A percentile compares a stretch with the other conserved stretches of the same genome.
phyloP scores from a whole-genome alignment of 2,797 vertebrate genomes.

The Cryptoblepharus egeriae region DNA sequence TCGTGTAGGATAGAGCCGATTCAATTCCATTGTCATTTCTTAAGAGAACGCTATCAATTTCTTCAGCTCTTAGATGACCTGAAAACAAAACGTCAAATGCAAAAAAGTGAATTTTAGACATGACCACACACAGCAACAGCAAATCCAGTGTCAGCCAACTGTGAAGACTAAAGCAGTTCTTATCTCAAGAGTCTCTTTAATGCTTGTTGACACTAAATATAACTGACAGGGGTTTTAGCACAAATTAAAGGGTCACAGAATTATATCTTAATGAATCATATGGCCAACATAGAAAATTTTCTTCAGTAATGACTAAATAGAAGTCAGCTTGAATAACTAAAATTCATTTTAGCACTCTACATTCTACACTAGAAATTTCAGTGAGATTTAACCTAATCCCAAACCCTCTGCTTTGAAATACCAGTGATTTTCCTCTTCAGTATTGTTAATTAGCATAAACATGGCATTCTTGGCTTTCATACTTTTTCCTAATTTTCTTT shows the following conservation, averaged over 20 bases:
- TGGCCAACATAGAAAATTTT: constrained; percentile 51
- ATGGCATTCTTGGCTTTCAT: background rate
- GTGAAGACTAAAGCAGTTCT: constrained; percentile 70
- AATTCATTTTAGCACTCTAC: background rate
- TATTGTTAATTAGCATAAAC: constrained; percentile 29
- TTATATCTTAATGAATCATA: constrained; percentile 60
- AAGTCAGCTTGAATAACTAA: background rate
- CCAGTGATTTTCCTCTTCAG: accelerated
- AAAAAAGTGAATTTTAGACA: constrained; percentile 62
- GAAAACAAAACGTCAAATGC: constrained; percentile 66
- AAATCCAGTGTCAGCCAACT: constrained; percentile 65
- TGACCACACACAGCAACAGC: constrained; percentile 63
- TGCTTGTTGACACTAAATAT: constrained; percentile 75
- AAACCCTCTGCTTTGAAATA: constrained; percentile 33
- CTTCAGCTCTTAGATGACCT: constrained; percentile 86
- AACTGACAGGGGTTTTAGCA: constrained; percentile 75
- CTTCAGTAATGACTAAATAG: constrained; percentile 41
- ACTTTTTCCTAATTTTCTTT: too few species aligned
- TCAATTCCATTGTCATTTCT: constrained; percentile 90
- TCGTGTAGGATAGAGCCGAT: constrained; percentile 92
- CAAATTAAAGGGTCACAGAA: constrained; percentile 66
- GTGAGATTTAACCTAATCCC: background rate
- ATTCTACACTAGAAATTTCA: background rate
- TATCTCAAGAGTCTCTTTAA: constrained; percentile 78
- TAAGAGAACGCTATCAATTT: constrained; percentile 88